Percentiles rank a stretch among this genome's conserved stretches.
Evolutionary conservation across 2,888 invertebrate species (phyloP).

Genomic region (Hyalella azteca): DNA sequence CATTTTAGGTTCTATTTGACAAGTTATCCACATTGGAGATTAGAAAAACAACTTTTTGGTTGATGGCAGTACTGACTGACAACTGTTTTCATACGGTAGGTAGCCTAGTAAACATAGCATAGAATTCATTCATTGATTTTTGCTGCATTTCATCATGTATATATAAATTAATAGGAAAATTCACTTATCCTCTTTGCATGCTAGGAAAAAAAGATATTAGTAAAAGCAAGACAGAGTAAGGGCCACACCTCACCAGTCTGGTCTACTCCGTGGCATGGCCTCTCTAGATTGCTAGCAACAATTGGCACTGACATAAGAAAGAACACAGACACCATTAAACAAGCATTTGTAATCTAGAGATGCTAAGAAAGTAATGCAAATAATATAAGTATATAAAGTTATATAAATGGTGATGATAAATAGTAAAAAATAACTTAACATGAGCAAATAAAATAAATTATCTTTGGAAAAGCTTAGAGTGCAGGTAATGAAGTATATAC

Average conservation of each 20-base stretch:
- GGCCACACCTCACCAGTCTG: slow-evolving; percentile 8
- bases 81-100: neutral
- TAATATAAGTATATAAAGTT: neutral
- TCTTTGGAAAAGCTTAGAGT: neutral
- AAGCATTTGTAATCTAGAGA: neutral
- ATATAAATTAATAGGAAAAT: neutral
- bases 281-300: too few relatives aligned
- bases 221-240: neutral
- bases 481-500: too few relatives aligned
- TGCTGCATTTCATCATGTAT: neutral
- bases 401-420: neutral
- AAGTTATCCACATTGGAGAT: too few relatives aligned
- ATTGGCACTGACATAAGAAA: too few relatives aligned
- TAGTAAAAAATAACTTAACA: neutral
- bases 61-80: too few relatives aligned
- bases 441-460: neutral
- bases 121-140: neutral
- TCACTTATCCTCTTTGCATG: neutral
- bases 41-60: too few relatives aligned
- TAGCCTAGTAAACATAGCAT: neutral
- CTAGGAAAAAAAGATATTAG: neutral
- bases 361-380: neutral
- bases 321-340: too few relatives aligned
- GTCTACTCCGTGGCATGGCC: slow-evolving; percentile 13
- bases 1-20: too few relatives aligned